These are phyloP conservation scores for Julus scandinavius DNA, from an alignment of 2,888 invertebrate genomes.

Conservation along the genomic window DNA sequence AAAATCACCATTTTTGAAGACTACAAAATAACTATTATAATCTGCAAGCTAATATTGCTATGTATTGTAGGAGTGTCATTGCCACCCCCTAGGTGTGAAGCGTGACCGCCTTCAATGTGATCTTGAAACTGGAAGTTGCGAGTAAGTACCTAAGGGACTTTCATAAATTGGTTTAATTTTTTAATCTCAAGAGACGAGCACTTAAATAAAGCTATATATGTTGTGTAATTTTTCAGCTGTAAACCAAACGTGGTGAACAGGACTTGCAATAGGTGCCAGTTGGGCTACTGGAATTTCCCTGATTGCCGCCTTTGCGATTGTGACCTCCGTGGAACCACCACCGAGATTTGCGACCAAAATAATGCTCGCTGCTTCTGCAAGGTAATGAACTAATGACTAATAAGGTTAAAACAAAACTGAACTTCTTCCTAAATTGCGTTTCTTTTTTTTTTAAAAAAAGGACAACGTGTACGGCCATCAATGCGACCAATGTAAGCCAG, in stretches of 20 bases:
- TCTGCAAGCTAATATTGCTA: too few relatives aligned
- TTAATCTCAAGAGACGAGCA: too few relatives aligned
- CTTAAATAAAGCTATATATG: conserved; percentile 44
- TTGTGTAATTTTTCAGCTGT: conserved; percentile 71
- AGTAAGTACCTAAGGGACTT: conserved; percentile 67
- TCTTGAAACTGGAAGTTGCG: conserved; percentile 84
- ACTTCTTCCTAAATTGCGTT: not conserved
- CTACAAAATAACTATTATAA: too few relatives aligned
- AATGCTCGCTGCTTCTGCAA: conserved; percentile 84
- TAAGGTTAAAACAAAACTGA: not conserved
- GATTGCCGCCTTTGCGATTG: conserved; percentile 87
- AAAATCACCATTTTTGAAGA: conserved; percentile 12
- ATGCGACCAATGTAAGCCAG: conserved; percentile 87
- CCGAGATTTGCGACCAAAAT: conserved; percentile 82
- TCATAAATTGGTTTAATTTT: not conserved
- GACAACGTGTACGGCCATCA: conserved; percentile 78
- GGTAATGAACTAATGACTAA: conserved; percentile 58
- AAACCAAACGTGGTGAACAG: conserved; percentile 87
- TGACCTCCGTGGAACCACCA: conserved; percentile 81
- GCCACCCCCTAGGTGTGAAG: conserved; percentile 83
- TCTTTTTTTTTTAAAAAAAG: conserved; percentile 61
- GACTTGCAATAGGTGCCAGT: conserved; percentile 85
- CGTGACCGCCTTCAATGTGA: conserved; percentile 86
- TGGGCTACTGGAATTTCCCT: conserved; percentile 89
- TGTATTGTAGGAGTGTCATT: conserved; percentile 78